A percentile compares a stretch with the other conserved stretches of the same genome.
Evolutionary conservation across 2,113 vertebrate species (phyloP).

Genomic region (Anguilla japonica): DNA sequence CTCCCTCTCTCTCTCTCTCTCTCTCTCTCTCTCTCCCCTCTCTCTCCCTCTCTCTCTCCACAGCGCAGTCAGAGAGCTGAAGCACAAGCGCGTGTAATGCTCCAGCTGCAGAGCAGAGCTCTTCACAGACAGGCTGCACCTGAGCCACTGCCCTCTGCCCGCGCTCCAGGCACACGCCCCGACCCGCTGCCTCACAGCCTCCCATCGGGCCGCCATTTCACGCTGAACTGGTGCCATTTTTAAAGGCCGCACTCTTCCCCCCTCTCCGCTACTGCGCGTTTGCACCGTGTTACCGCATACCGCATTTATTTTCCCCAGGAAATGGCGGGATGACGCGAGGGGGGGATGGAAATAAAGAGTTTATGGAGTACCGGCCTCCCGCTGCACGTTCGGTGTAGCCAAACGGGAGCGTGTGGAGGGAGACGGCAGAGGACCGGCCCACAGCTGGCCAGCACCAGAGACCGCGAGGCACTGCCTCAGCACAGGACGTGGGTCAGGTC

Average conservation of each 20-base stretch:
- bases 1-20: no score
- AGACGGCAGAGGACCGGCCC: background rate
- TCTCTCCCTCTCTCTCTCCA: background rate
- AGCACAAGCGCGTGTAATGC: background rate
- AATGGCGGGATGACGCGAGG: conserved; percentile 22
- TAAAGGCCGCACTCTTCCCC: conserved; percentile 23
- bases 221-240: conserved; percentile 50
- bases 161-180: conserved; percentile 15
- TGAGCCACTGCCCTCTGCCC: conserved; percentile 7
- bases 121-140: background rate
- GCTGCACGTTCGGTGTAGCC: background rate
- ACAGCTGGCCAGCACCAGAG: background rate
- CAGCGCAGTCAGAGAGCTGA: conserved; percentile 6
- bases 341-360: background rate
- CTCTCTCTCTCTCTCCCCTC: no score
- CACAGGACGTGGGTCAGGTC: background rate
- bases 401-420: background rate
- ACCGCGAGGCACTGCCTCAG: background rate
- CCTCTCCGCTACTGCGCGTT: conserved; percentile 25
- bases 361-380: background rate
- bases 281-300: conserved; percentile 30
- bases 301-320: conserved; percentile 27
- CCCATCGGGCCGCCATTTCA: conserved; percentile 37
- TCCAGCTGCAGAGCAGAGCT: background rate
- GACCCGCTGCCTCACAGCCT: conserved; percentile 35